A percentile compares a stretch with the other conserved stretches of the same genome.
phyloP scores from a whole-genome alignment of 2,888 invertebrate genomes.

The Panzeria rudis region DNA sequence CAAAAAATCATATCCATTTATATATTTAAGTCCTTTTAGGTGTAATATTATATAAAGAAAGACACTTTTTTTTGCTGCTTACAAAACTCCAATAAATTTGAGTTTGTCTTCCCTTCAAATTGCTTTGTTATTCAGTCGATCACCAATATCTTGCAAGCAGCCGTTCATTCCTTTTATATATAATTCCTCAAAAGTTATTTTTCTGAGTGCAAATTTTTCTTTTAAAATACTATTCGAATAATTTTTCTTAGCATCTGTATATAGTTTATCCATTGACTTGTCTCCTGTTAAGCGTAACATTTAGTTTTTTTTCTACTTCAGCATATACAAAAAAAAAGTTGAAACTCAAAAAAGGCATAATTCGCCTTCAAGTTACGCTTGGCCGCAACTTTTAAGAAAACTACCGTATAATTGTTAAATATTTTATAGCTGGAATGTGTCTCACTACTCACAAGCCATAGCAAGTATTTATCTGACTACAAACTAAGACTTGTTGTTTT shows the following conservation, averaged over 20 bases:
- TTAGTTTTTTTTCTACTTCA: slow-evolving; percentile 9
- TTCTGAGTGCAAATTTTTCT: not conserved
- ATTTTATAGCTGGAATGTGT: slow-evolving; percentile 55
- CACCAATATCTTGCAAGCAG: too few relatives aligned
- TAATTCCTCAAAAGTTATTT: not conserved
- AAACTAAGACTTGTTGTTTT: not conserved
- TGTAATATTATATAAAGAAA: too few relatives aligned
- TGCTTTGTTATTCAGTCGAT: too few relatives aligned
- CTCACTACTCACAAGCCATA: not conserved
- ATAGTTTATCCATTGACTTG: not conserved
- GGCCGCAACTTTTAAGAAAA: slow-evolving; percentile 57
- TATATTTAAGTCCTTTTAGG: too few relatives aligned
- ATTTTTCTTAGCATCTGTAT: not conserved
- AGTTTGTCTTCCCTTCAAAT: too few relatives aligned
- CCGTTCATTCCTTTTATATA: too few relatives aligned
- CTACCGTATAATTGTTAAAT: slow-evolving; percentile 50
- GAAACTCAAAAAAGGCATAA: slow-evolving; percentile 73
- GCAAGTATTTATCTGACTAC: not conserved
- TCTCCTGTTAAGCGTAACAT: slow-evolving; percentile 48
- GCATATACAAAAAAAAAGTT: not conserved
- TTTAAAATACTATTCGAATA: not conserved
- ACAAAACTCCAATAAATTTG: too few relatives aligned
- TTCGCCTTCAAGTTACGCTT: slow-evolving; percentile 74
- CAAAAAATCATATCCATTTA: too few relatives aligned
- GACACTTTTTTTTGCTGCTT: too few relatives aligned